Conservation (phyloP, 23 tunicate genomes). For the Trididemnum nubilum region DNA sequence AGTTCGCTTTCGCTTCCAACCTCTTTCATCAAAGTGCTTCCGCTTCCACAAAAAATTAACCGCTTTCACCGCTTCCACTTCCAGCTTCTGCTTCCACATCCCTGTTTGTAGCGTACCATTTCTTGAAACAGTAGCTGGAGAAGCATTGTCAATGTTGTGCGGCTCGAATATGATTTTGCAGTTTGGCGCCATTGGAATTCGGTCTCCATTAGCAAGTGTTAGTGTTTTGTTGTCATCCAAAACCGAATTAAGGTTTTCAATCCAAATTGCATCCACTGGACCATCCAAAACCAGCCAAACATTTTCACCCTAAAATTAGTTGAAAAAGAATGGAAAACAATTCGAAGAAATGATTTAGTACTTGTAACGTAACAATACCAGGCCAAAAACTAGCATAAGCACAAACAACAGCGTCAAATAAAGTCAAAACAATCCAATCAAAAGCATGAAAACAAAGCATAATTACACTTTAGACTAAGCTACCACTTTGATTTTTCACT, state of each 20-base stretch:
- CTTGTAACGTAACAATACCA: not conserved
- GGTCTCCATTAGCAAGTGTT: slow-evolving; percentile 97
- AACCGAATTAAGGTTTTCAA: slow-evolving; percentile 94
- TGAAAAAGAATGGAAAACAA: no score
- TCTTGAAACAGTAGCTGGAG: slow-evolving; percentile 96
- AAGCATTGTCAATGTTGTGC: slow-evolving; percentile 97
- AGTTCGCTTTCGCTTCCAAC: no score
- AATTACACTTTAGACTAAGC: no score
- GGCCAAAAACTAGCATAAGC: not conserved
- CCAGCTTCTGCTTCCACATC: no score
- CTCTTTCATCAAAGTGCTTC: no score
- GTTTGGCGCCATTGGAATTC: slow-evolving; percentile 98
- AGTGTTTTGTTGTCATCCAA: slow-evolving; percentile 95
- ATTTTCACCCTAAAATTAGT: slow-evolving; percentile 69
- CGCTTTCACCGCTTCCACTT: no score
- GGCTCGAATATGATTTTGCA: slow-evolving; percentile 96
- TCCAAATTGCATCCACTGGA: slow-evolving; percentile 99
- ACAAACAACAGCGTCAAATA: no score
- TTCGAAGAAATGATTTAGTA: not conserved
- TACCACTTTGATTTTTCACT: no score
- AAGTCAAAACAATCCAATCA: no score
- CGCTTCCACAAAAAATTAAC: no score
- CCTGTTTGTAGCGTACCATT: slow-evolving; percentile 82
- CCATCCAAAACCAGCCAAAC: slow-evolving; percentile 97
- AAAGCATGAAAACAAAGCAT: no score